Base-by-base conservation (phyloP, 1,140 invertebrate genomes). In the Trichomalopsis sarcophagae region DNA sequence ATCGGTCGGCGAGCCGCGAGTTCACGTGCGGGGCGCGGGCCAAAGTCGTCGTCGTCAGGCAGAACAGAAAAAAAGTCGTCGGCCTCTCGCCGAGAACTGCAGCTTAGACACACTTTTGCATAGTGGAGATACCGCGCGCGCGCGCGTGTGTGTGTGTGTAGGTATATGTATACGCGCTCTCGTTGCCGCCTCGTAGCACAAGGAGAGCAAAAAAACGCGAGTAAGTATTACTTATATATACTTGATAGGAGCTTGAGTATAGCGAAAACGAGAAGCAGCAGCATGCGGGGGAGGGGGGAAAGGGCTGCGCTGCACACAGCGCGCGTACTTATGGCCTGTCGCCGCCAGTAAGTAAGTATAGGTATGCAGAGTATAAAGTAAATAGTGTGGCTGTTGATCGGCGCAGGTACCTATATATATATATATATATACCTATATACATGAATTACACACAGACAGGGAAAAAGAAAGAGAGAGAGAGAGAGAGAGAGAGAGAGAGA, bases 101-200 rank as follows among this genome's bases (percentile, higher is more conserved):
- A 33, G 79, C 79, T 47, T 50, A n/a, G 14, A 75, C 11, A 76
- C 17, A 69, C n/a, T 69, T 84, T 78, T 84, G 66, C 75, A 71
- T 84, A 78, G 33, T 84, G 82, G 82, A 82, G 62, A 77, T 50
- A 6, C 27, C 55, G 55, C 7, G 55, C n/a, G 55, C n/a, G 7
- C 9, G 55, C n/a, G 14, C 4, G 55, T 62, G 55, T 62, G 13
- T 55, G 10, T 55, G 10, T 55, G 47, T 50, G 47, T 55, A 55
- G 10, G 47, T 55, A 33, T 23, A 40, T 77, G 66, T 75, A 66
- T 82, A 27, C 10, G 36, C 44, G 50, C 17, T 23, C 50, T 75
- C 3, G 21, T 82, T 44, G 71, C 33, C 71, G 23, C 27, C 30
- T 36, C 13, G 33, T 23, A 40, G 30, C 55, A 21, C 21, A 62